Evolutionary conservation across 2,797 vertebrate genomes (phyloP).

Genomic region (Coregonus suidteri): DNA sequence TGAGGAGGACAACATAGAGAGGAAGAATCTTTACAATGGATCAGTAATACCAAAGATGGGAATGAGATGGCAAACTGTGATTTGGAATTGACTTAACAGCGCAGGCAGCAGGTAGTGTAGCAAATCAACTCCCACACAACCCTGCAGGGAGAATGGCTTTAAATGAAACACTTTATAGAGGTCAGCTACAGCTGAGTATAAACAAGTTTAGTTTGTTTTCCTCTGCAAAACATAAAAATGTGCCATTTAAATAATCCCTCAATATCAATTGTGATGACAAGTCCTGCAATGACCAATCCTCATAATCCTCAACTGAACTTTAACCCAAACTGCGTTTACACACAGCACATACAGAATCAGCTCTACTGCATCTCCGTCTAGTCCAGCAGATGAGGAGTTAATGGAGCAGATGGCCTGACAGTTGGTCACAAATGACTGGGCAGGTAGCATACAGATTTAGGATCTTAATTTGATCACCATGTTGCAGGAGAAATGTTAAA

Average conservation of each 20-base stretch:
- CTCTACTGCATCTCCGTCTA: background rate
- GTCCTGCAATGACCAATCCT: no score
- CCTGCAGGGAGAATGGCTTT: background rate
- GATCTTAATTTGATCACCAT: no score
- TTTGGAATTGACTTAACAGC: background rate
- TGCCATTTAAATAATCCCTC: background rate
- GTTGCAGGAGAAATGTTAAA: no score
- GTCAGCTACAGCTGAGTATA: background rate
- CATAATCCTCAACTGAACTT: background rate
- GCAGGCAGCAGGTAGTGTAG: conserved; percentile 1
- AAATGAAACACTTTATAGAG: background rate
- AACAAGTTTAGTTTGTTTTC: background rate
- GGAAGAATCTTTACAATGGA: background rate
- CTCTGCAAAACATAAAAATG: background rate
- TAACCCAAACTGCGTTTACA: background rate
- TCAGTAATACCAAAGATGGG: background rate
- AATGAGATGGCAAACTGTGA: background rate
- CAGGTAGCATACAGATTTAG: background rate
- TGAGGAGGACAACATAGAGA: conserved; percentile 46
- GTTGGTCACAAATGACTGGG: conserved; percentile 30
- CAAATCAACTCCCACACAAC: background rate
- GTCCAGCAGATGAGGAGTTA: conserved; percentile 31
- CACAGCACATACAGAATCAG: background rate
- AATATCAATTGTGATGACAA: no score
- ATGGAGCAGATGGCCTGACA: conserved; percentile 60